Conservation (phyloP, 2,113 vertebrate genomes). For the Oreochromis spilurus region DNA sequence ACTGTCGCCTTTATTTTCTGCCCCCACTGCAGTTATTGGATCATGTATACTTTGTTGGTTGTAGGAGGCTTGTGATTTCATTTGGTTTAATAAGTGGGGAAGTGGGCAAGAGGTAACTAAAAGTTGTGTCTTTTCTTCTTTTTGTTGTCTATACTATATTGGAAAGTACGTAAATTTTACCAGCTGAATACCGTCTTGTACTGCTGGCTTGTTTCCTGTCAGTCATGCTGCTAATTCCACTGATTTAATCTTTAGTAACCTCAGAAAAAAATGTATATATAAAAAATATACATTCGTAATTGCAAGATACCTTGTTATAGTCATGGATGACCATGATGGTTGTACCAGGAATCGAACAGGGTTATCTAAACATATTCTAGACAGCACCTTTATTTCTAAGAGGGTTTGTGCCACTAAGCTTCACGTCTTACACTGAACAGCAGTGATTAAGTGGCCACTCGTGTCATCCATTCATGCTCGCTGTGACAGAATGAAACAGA, state of each 20-base stretch:
- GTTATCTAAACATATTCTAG: neutral
- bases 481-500: neutral
- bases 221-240: neutral
- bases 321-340: neutral
- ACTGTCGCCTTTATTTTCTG: neutral
- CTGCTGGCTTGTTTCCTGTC: neutral
- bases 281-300: neutral
- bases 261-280: neutral
- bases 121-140: neutral
- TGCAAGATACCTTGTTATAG: neutral
- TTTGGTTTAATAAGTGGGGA: neutral
- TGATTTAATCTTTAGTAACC: neutral
- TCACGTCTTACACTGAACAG: neutral
- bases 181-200: neutral
- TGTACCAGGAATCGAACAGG: neutral
- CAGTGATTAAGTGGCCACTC: neutral
- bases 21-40: neutral
- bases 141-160: neutral
- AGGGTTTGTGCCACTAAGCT: neutral
- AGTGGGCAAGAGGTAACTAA: neutral
- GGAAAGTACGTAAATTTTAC: neutral
- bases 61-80: neutral
- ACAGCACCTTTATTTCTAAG: neutral
- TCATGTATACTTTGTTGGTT: neutral
- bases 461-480: neutral